Evolutionary conservation across 35 echinoderm and acorn worm genomes (phyloP), one percentile per base, ranked within the genome.

Genomic region (Ptychodera flava): DNA sequence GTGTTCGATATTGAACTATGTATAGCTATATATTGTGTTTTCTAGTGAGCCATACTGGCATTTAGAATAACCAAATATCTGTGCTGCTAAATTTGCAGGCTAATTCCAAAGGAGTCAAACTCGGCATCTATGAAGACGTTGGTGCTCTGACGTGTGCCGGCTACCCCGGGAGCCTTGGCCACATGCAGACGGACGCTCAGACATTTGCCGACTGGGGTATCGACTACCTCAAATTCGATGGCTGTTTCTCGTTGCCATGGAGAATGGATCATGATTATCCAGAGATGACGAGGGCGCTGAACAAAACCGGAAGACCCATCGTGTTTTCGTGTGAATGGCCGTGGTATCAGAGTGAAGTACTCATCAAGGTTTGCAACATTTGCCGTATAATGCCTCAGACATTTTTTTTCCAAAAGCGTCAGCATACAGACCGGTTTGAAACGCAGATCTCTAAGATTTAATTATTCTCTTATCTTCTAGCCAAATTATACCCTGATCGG

Each of bases 301-400:
- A 92, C 31, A 90, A 87, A 1, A 99, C 95, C 1, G 95, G 95
- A 33, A 91, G 95, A 87, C 95, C 95, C 27, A 98, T 98, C 75
- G 85, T 98, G 6, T 98, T 92, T 78, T 98, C 95, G 37, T 98
- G 92, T 84, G 93, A 92, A 37, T 98, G 95, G 95, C 95, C 95
- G 29, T 92, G 93, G 79, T 98, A 98, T 94, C 87, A 98, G 76
- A 37, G 92, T 77, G 90, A 12, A 64, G 22, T 64, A 64, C 45
- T 64, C 45, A 64, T 12, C 6, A 64, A 64, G 45, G 45, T 64
- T 6, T 12, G 45, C 6, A 64, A 64, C 22, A 64, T 6, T n/a
- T n/a, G n/a, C n/a, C n/a, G n/a, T n/a, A n/a, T n/a, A n/a, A n/a
- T n/a, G n/a, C n/a, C n/a, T n/a, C n/a, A n/a, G n/a, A n/a, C n/a